Percentiles rank a stretch among this genome's conserved stretches.
Conservation (phyloP, 2,113 vertebrate genomes). For the Festucalex cinctus region DNA sequence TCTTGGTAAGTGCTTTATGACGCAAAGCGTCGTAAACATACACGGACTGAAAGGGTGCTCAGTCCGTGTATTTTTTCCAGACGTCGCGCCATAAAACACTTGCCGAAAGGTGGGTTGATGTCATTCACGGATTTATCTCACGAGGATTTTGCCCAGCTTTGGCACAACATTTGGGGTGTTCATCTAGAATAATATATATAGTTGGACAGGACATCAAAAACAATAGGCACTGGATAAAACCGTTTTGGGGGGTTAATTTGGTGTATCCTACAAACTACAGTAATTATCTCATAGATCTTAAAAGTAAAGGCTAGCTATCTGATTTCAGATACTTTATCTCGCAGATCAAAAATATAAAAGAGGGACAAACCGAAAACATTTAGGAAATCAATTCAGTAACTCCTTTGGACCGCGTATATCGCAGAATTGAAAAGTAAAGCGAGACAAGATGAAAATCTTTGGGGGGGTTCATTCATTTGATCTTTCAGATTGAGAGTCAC, state of each 20-base stretch:
- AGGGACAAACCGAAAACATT: not conserved
- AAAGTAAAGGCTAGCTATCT: not conserved
- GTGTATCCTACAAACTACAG: not conserved
- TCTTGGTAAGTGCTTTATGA: too few relatives aligned
- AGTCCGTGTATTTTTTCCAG: too few relatives aligned
- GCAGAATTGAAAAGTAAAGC: not conserved
- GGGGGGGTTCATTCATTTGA: not conserved
- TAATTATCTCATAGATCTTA: not conserved
- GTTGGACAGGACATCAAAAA: too few relatives aligned
- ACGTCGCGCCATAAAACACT: too few relatives aligned
- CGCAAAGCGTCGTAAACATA: too few relatives aligned
- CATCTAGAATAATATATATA: not conserved
- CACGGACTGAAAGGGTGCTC: too few relatives aligned
- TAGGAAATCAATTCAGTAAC: not conserved
- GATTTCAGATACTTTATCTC: not conserved
- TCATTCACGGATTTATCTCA: too few relatives aligned
- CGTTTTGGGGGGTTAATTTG: not conserved
- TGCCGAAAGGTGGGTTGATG: too few relatives aligned
- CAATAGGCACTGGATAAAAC: not conserved
- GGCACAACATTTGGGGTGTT: not conserved
- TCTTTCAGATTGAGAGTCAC: not conserved
- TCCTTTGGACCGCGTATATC: not conserved
- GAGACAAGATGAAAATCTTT: not conserved
- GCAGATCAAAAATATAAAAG: not conserved
- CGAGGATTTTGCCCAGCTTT: too few relatives aligned